Percentiles rank a stretch among this genome's conserved stretches.
Evolutionary conservation across 2,797 vertebrate genomes (phyloP).

Genomic region (Passerculus sandwichensis): DNA sequence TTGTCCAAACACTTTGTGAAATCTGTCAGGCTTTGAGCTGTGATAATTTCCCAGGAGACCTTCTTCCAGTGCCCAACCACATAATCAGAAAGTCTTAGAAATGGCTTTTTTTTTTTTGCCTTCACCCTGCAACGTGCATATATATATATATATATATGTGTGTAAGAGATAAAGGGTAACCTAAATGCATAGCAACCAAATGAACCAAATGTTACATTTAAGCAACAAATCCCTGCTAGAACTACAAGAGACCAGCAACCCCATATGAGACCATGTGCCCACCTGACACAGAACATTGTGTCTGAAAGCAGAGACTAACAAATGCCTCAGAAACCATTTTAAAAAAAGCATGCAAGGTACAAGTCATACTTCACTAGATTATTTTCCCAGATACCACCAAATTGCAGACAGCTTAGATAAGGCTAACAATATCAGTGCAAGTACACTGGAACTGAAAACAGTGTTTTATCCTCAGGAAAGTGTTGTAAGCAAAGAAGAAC

Average conservation of each 20-base stretch:
- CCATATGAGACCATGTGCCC: fast-evolving
- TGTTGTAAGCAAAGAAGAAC: neutral
- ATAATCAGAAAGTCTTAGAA: neutral
- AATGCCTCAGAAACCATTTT: neutral
- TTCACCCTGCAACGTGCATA: neutral
- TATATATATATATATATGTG: too few species aligned
- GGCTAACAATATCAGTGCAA: neutral
- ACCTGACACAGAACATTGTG: neutral
- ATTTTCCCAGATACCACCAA: neutral
- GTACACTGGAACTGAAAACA: neutral
- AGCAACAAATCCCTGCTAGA: neutral
- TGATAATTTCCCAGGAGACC: neutral
- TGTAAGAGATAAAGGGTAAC: neutral
- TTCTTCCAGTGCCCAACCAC: neutral
- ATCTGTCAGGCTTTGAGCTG: neutral
- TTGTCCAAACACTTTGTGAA: neutral
- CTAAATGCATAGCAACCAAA: neutral
- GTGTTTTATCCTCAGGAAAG: fast-evolving
- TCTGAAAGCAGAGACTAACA: neutral
- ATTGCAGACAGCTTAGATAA: neutral
- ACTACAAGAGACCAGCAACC: neutral
- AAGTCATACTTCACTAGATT: neutral
- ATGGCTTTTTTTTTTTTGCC: neutral
- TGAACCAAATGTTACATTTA: neutral
- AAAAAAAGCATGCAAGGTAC: neutral